Evolutionary conservation across 2,113 vertebrate species (phyloP).

Genomic region (Caracal caracal): DNA sequence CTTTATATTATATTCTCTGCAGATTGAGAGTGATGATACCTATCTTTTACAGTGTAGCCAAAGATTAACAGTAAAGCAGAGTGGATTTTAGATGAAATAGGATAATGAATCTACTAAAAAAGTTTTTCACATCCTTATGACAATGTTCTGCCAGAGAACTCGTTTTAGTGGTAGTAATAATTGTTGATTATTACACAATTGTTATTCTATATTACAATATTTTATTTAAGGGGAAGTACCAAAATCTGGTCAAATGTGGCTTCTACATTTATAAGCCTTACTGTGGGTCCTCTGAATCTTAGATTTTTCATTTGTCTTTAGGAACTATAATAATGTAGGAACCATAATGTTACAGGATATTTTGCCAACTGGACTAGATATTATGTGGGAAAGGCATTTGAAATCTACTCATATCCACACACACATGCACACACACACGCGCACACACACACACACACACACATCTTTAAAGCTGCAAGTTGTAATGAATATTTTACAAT

Average conservation of each 20-base stretch:
- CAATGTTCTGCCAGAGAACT: background rate
- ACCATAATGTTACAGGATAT: background rate
- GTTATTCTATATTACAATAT: background rate
- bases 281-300: background rate
- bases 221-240: background rate
- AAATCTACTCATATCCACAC: background rate
- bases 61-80: background rate
- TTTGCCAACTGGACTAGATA: background rate
- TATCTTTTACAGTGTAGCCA: background rate
- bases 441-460: background rate
- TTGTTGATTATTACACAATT: background rate
- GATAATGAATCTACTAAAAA: background rate
- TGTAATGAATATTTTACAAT: slow-evolving; percentile 16
- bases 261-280: background rate
- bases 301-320: slow-evolving; percentile 32
- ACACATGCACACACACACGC: background rate
- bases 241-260: background rate
- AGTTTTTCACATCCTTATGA: background rate
- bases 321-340: background rate
- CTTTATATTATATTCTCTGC: background rate
- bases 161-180: background rate
- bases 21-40: background rate
- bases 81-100: background rate
- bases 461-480: background rate
- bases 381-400: background rate